Evolutionary conservation across 1,140 invertebrate genomes (phyloP), one percentile per base, ranked within the genome.

Genomic region (Nasonia longicornis): DNA sequence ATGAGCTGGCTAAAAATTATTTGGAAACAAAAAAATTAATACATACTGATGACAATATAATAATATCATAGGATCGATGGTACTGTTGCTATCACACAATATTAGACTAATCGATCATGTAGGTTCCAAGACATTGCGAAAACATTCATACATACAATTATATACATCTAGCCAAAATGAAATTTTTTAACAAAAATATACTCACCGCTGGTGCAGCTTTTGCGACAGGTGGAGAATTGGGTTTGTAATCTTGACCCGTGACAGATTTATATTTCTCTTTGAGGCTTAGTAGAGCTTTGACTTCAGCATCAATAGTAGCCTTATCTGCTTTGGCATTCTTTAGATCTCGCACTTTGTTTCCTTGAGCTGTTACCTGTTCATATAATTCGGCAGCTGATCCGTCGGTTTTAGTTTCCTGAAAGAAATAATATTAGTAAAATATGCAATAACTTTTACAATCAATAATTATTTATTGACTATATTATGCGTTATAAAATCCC

Each of bases 221-320:
- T 72, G 14, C 22, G 20, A 26, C 29, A 38, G 77, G 38, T 8
- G 64, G 12, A 2, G 87, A 86, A 76, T 87, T 88, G 8, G 92
- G 90, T 83, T 93, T 94, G 94, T 94, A 95, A 81, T 95, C 94
- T 81, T 88, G 82, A 38, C 94, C 94, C 16, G 92, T 92, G 2
- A 90, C 83, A 77, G 88, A 87, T 89, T 95, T 95, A 87, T 93
- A 96, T 72, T 95, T 91, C 31, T 91, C 88, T 90, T 96, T 96
- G 2, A 96, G 87, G 1, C 86, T 87, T 7, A 96, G 86, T 20
- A 96, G 88, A 29, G 87, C 85, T 84, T 95, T 93, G 0, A 96
- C 93, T 86, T 83, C 81, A 11, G 16, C 22, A 29, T 83, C 82
- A 48, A 88, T 80, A 2, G 29, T 16, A 38, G 76, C 75, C 76